Evolutionary conservation across 2,113 vertebrate species (phyloP), one percentile per base, ranked within the genome.

Genomic region (Thalassoma bifasciatum): DNA sequence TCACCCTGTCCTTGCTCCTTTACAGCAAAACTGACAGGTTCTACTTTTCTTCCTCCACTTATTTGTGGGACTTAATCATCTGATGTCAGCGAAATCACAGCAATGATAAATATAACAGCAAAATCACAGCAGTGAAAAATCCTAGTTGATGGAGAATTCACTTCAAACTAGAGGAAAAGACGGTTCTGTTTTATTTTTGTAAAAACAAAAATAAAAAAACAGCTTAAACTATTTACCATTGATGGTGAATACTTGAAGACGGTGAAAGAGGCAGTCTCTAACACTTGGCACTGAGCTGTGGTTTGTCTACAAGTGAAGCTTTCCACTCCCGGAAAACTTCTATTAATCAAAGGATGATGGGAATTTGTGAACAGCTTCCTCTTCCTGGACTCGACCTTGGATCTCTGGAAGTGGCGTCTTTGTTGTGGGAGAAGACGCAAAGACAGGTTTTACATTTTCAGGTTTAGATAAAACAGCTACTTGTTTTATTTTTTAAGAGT

Each of bases 311-410:
- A 64, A 84, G 59, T 79, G 21, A 24, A 53, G 67, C 69, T 88
- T 88, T 61, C 77, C 68, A 40, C 67, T 64, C 64, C 70, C 72
- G 63, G 80, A 77, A 86, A 79, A 85, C 46, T n/a, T 83, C 44
- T 58, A 82, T 73, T 72, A 46, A 53, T 46, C 66, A 81, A 58
- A 81, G 42, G 40, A 46, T 68, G 67, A 69, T 81, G 42, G 13
- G 8, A 72, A 50, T 64, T 56, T 65, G 56, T 66, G 46, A 73
- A 37, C 23, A 71, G 37, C 57, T 70, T 52, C 22, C 46, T 7
- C 72, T 71, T 64, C 62, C 63, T 51, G 2, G 16, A 21, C 40
- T 62, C 8, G 16, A 21, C n/a, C 34, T 38, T 46, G 19, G 23
- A 67, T 71, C 73, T 73, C 24, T 82, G 76, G 70, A 17, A 69